A percentile compares a stretch with the other conserved stretches of the same genome.
Evolutionary conservation across 2,888 invertebrate genomes (phyloP).

Genomic region (Doris montereyensis): DNA sequence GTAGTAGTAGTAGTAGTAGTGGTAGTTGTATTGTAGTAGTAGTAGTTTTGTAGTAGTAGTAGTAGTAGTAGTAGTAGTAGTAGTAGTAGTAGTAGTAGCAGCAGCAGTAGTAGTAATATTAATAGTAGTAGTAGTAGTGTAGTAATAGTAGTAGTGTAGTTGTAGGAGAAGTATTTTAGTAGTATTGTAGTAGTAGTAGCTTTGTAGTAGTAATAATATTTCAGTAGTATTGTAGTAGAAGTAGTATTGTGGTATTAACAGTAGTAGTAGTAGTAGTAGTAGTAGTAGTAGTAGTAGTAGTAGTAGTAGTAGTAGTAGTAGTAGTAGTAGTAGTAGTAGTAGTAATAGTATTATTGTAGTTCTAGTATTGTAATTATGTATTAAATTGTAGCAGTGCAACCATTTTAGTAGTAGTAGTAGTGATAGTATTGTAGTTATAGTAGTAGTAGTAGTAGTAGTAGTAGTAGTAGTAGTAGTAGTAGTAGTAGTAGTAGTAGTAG

Average conservation of each 20-base stretch:
- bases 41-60: neutral
- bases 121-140: neutral
- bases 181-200: too few species aligned
- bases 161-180: too few species aligned
- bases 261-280: slow-evolving; percentile 34
- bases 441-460: too few species aligned
- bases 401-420: too few species aligned
- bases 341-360: slow-evolving; percentile 24
- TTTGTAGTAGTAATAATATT: too few species aligned
- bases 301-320: slow-evolving; percentile 29
- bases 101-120: neutral
- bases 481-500: neutral
- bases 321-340: slow-evolving; percentile 28
- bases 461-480: neutral
- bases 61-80: neutral
- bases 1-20: neutral
- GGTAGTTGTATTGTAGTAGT: neutral
- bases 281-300: slow-evolving; percentile 30
- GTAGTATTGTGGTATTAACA: neutral
- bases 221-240: too few species aligned
- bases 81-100: neutral
- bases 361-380: too few species aligned
- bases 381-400: too few species aligned
- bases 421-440: too few species aligned
- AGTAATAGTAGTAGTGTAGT: too few species aligned